These are phyloP conservation scores for Hydrolagus colliei DNA, from an alignment of 2,797 vertebrate species.

Conservation along the genomic window DNA sequence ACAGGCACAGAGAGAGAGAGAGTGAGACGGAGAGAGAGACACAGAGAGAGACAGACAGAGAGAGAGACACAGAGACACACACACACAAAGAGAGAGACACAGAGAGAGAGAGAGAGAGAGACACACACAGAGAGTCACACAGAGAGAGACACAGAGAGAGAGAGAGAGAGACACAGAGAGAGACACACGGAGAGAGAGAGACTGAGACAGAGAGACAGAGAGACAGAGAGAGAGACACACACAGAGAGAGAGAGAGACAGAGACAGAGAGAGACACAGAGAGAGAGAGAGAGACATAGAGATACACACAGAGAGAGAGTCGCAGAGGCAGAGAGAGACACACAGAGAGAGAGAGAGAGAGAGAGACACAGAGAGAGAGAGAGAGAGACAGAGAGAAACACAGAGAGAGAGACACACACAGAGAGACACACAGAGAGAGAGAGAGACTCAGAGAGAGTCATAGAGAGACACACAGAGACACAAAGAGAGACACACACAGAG, in stretches of 20 bases:
- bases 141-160: background rate
- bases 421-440: background rate
- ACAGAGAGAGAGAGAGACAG: background rate
- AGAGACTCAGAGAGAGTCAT: background rate
- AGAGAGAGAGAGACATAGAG: too few relatives aligned
- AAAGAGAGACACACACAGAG: too few relatives aligned
- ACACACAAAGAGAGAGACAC: too few relatives aligned
- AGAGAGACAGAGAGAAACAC: too few relatives aligned
- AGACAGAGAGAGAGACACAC: background rate
- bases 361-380: too few relatives aligned
- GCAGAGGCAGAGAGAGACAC: too few relatives aligned
- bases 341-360: too few relatives aligned
- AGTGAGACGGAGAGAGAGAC: slow-evolving; percentile 5
- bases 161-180: background rate
- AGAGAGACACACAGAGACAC: background rate
- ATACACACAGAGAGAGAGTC: too few relatives aligned
- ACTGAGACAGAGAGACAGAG: background rate
- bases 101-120: slow-evolving; percentile 1
- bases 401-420: background rate
- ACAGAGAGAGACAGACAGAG: slow-evolving; percentile 16
- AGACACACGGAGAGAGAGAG: background rate
- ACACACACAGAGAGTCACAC: background rate
- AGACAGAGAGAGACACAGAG: background rate
- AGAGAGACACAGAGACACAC: background rate
- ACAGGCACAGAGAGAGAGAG: too few relatives aligned